phyloP scores from a whole-genome alignment of 2,113 vertebrate species.

The Xenopus laevis region DNA sequence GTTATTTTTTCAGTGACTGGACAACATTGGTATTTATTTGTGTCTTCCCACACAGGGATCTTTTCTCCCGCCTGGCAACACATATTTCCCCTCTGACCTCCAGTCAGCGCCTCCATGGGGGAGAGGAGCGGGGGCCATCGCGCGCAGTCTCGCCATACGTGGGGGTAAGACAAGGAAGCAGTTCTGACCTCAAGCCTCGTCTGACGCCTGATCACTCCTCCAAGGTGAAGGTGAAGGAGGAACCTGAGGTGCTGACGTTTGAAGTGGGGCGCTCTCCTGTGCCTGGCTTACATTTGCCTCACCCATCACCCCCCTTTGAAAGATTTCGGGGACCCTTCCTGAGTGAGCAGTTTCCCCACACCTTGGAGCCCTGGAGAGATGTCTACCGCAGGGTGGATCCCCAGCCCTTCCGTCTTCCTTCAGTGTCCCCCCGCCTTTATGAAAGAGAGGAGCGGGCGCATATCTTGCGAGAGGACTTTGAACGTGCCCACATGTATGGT shows the following conservation, averaged over 20 bases:
- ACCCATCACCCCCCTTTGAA: constrained; percentile 19
- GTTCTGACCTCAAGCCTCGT: constrained; percentile 53
- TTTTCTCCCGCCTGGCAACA: constrained; percentile 75
- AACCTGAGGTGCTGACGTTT: constrained; percentile 66
- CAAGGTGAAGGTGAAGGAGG: constrained; percentile 68
- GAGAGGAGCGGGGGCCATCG: constrained; percentile 55
- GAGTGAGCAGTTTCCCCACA: constrained; percentile 22
- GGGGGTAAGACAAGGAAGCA: constrained; percentile 31
- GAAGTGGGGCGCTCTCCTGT: constrained; percentile 62
- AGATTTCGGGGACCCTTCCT: constrained; percentile 26
- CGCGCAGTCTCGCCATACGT: constrained; percentile 17
- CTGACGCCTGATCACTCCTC: constrained; percentile 59
- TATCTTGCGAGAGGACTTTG: constrained; percentile 73
- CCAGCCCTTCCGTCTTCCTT: constrained; percentile 64
- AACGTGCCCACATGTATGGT: constrained; percentile 74
- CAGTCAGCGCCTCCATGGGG: constrained; percentile 50
- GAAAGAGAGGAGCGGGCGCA: constrained; percentile 62
- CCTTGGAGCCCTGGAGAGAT: constrained; percentile 74
- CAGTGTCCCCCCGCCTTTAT: constrained; percentile 69
- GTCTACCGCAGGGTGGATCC: constrained; percentile 58
- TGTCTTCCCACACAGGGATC: constrained; percentile 62
- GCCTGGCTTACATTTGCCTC: constrained; percentile 12
- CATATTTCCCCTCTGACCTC: constrained; percentile 75
- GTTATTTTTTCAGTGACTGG: background rate
- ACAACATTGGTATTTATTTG: background rate